Base-by-base conservation (phyloP, 2,113 vertebrate species). In the Plecotus auritus region DNA sequence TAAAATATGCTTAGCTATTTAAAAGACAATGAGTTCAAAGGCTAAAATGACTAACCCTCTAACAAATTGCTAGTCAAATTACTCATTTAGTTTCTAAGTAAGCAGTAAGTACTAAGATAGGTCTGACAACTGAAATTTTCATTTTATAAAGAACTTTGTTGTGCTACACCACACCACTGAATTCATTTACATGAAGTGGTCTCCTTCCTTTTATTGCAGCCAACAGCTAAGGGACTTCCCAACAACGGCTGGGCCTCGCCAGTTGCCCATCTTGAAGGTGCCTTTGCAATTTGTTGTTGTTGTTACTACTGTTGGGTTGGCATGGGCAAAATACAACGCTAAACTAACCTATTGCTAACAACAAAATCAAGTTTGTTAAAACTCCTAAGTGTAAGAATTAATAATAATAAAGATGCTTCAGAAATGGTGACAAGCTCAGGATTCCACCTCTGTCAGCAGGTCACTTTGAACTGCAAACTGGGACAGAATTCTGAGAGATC, bases 21-120 rank as follows among this genome's bases (percentile, higher is more conserved):
- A 88, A 91, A 82, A 32, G n/a, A 90, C 56, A 91, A 90, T 78
- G 72, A 90, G 92, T 80, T 92, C 76, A 92, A 93, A 96, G 84
- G 61, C 87, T 82, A 89, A 84, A 90, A 80, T 85, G 91, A 96
- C 32, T 69, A 93, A 95, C 92, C 13, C 32, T 72, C 61, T 94
- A 88, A 85, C 84, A 96, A 95, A 85, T 54, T 51, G 70, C 47
- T 89, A 86, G n/a, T 95, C 91, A 95, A 73, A 94, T 92, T 88
- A 96, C 26, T 95, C 90, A 95, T 4, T 72, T 47, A 87, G 67
- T 42, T 54, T 93, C 94, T 86, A 94, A 89, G 42, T 69, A 59
- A 90, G 32, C 83, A 91, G 54, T 91, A 87, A 81, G 61, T 35
- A 81, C 86, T 54, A 86, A 84, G 89, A 93, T 49, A 87, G 56